These are phyloP conservation scores for Drosophila watanabei DNA, from an alignment of 1,140 invertebrate species.

Conservation along the genomic window DNA sequence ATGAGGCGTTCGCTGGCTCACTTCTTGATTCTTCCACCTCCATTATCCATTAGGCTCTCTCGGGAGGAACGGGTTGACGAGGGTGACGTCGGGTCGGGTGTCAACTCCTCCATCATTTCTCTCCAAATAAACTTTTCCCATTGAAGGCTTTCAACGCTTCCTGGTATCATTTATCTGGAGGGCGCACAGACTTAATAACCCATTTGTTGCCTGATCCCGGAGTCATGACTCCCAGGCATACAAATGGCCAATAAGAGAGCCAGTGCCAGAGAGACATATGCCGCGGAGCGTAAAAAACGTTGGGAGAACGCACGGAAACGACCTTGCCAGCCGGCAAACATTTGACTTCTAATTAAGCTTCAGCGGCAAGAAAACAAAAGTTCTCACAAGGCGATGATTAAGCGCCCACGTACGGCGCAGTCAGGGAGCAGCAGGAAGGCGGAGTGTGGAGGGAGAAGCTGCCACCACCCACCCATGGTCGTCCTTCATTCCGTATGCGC, in stretches of 20 bases:
- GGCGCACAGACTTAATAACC: conserved; percentile 68
- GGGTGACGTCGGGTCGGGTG: conserved; percentile 25
- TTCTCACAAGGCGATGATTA: conserved; percentile 66
- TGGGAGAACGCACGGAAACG: conserved; percentile 41
- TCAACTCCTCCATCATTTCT: conserved; percentile 25
- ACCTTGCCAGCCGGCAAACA: conserved; percentile 69
- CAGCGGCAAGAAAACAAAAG: conserved; percentile 55
- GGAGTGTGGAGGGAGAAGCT: not conserved
- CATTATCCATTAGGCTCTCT: conserved; percentile 10
- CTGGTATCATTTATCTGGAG: conserved; percentile 49
- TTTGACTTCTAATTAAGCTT: conserved; percentile 78
- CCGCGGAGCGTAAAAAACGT: conserved; percentile 59
- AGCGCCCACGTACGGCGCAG: conserved; percentile 60
- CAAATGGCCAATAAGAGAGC: conserved; percentile 72
- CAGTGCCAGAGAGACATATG: conserved; percentile 48
- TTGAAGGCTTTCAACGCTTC: conserved; percentile 42
- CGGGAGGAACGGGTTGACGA: conserved; percentile 15
- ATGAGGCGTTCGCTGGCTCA: conserved; percentile 30
- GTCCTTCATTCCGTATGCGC: conserved; percentile 73
- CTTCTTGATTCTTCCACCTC: conserved; percentile 25
- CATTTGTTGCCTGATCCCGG: conserved; percentile 69
- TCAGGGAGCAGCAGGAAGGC: not conserved
- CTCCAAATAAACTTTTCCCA: conserved; percentile 29
- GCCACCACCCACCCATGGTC: conserved; percentile 23
- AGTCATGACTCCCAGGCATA: conserved; percentile 55